Evolutionary conservation across 2,113 vertebrate genomes (phyloP).

Genomic region (Gorilla gorilla): DNA sequence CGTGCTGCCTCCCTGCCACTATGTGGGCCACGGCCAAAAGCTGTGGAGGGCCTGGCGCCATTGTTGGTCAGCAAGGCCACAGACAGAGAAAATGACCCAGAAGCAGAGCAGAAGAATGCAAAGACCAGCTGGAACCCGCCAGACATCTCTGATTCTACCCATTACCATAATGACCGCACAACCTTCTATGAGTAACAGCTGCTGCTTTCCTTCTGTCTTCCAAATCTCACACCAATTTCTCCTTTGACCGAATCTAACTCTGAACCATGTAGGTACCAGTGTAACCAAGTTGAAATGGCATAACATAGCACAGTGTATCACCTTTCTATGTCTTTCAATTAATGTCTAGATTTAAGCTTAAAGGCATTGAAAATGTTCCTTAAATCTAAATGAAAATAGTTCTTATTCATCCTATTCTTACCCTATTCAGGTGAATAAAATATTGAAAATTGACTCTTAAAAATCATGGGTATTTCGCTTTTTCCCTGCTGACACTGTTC

Average conservation of each 20-base stretch:
- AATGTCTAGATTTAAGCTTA: neutral
- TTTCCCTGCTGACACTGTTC: conserved; percentile 17
- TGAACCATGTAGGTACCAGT: neutral
- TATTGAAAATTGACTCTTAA: neutral
- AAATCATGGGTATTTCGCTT: conserved; percentile 23
- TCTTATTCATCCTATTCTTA: neutral
- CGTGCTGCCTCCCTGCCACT: neutral
- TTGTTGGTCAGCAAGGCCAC: neutral
- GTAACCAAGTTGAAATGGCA: neutral
- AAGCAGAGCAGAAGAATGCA: neutral
- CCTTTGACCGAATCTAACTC: neutral
- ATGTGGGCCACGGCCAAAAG: neutral
- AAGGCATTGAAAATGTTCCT: neutral
- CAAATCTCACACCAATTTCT: neutral
- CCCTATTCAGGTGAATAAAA: neutral
- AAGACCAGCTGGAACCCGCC: neutral
- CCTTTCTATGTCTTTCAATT: neutral
- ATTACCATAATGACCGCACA: neutral
- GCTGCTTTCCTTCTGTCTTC: neutral
- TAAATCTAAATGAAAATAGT: neutral
- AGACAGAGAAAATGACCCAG: neutral
- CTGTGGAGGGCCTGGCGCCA: too few species aligned
- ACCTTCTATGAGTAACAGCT: neutral
- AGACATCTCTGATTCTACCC: neutral
- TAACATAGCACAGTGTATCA: neutral